phyloP scores from a whole-genome alignment of 2,113 vertebrate genomes.

The Ellobius talpinus region DNA sequence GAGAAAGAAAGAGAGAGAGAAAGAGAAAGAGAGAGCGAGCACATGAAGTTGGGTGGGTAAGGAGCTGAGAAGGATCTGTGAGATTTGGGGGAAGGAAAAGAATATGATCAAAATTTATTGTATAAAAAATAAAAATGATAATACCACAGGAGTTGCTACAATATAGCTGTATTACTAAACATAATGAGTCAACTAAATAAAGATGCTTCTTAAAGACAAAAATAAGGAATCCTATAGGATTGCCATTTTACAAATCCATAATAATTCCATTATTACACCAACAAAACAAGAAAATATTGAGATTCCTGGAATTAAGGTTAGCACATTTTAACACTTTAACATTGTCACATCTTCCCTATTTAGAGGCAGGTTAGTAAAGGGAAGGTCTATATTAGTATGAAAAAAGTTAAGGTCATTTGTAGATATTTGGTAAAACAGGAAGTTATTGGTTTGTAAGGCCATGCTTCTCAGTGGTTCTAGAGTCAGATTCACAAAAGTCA shows the following conservation, averaged over 20 bases:
- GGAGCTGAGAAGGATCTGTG: background rate
- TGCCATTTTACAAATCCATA: constrained; percentile 66
- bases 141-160: background rate
- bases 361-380: constrained; percentile 34
- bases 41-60: background rate
- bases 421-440: background rate
- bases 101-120: background rate
- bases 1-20: background rate
- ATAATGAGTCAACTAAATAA: background rate
- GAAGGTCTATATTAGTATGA: constrained; percentile 12
- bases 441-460: background rate
- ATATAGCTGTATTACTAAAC: background rate
- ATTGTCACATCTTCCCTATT: constrained; percentile 56
- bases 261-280: constrained; percentile 67
- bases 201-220: background rate
- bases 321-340: constrained; percentile 62
- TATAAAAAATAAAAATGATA: background rate
- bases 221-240: background rate
- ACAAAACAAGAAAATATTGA: constrained; percentile 55
- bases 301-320: constrained; percentile 67
- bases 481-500: background rate
- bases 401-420: background rate
- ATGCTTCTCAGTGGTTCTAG: background rate
- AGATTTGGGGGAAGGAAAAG: background rate
- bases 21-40: background rate